Evolutionary conservation across 2,113 vertebrate genomes (phyloP).

Genomic region (Oceanodroma tethys): DNA sequence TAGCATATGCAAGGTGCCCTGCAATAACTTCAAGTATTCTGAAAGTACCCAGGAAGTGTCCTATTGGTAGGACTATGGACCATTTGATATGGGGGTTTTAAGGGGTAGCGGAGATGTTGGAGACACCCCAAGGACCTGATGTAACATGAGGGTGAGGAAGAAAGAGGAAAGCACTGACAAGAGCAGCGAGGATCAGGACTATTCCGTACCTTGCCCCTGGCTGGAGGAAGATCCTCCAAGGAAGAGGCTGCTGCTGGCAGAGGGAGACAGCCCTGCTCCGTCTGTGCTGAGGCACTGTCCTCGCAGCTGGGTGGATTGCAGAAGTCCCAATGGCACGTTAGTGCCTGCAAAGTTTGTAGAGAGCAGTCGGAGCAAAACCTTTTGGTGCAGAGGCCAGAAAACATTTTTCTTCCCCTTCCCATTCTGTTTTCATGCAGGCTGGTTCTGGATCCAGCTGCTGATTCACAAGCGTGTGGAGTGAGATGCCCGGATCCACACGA

Average conservation of each 20-base stretch:
- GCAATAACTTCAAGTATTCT: neutral
- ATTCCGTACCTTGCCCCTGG: accelerated
- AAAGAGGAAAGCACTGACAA: neutral
- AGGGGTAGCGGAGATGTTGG: neutral
- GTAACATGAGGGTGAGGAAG: neutral
- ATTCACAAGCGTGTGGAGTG: neutral
- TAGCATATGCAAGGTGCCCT: neutral
- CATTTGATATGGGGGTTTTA: neutral
- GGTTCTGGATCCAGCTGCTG: neutral
- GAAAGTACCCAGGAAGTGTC: neutral
- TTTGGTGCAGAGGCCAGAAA: neutral
- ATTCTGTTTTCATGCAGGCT: neutral
- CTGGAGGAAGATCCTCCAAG: neutral
- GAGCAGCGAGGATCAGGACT: neutral
- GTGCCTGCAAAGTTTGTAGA: neutral
- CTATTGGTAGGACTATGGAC: neutral
- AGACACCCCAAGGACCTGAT: neutral
- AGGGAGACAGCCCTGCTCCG: neutral
- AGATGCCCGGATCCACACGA: neutral
- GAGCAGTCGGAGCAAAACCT: neutral
- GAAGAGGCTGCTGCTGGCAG: neutral
- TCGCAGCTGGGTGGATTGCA: neutral
- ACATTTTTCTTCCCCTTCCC: neutral
- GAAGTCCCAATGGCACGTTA: neutral
- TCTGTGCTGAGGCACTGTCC: neutral